phyloP scores from a whole-genome alignment of 2,888 invertebrate species.

The Heteromurus nitidus region DNA sequence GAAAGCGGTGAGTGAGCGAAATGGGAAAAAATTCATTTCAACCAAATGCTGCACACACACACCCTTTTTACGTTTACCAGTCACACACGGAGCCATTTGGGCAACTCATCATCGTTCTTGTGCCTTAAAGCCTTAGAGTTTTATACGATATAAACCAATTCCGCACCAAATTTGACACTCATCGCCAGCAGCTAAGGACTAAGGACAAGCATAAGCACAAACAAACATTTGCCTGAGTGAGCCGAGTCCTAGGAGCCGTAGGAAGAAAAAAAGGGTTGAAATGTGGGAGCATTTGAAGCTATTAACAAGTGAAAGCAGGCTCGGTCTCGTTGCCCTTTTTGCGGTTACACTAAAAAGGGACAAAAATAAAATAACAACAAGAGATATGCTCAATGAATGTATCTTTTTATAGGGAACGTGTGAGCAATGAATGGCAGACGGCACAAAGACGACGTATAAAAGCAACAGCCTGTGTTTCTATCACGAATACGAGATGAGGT shows the following conservation, averaged over 20 bases:
- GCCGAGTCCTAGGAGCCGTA: no score
- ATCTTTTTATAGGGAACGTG: background rate
- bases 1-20: background rate
- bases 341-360: conserved; percentile 36
- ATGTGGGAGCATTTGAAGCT: conserved; percentile 11
- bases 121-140: no score
- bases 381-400: conserved; percentile 4
- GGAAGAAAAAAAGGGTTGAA: conserved; percentile 40
- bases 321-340: conserved; percentile 50
- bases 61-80: background rate
- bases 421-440: conserved; percentile 1
- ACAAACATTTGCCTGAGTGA: conserved; percentile 37
- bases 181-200: conserved; percentile 8
- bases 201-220: background rate
- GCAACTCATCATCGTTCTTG: no score
- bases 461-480: conserved; percentile 48
- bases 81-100: background rate
- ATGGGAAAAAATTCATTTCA: conserved; percentile 43
- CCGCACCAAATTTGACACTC: conserved; percentile 28
- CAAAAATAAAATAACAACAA: conserved; percentile 2
- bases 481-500: no score
- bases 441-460: background rate
- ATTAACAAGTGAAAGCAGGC: conserved; percentile 54
- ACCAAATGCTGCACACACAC: conserved; percentile 42
- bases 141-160: background rate